These are phyloP conservation scores for Myiotriccus ornatus DNA, from an alignment of 2,797 vertebrate species.

Conservation along the genomic window DNA sequence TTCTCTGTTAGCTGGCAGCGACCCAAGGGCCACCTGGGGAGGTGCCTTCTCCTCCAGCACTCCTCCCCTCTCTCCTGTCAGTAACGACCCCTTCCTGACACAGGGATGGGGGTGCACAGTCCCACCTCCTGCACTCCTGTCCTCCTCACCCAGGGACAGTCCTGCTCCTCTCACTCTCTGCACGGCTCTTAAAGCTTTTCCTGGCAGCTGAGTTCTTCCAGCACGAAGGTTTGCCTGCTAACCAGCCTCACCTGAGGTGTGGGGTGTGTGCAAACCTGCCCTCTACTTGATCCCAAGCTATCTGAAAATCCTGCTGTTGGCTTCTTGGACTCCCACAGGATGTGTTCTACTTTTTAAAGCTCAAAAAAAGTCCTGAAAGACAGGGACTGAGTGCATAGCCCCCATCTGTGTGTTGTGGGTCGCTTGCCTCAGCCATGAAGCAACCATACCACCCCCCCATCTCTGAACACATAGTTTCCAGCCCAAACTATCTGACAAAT, in stretches of 20 bases:
- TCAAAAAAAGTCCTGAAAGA: background rate
- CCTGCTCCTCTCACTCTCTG: background rate
- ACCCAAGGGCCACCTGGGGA: background rate
- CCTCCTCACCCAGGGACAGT: background rate
- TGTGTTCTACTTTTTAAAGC: background rate
- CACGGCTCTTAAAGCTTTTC: background rate
- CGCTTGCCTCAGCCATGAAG: background rate
- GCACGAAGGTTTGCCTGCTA: background rate
- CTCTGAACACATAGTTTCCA: background rate
- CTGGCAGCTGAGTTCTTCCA: background rate
- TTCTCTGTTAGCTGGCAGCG: background rate
- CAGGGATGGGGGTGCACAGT: background rate
- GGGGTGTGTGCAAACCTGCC: background rate
- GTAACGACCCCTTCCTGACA: background rate
- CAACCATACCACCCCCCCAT: background rate
- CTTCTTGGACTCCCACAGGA: background rate
- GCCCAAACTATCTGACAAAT: background rate
- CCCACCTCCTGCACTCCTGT: background rate
- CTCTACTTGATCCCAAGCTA: background rate
- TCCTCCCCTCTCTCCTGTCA: background rate
- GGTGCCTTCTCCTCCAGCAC: background rate
- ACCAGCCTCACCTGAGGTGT: background rate
- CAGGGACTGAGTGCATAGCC: background rate
- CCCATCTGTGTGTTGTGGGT: background rate
- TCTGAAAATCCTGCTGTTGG: background rate